Evolutionary conservation across 2,888 invertebrate genomes (phyloP), one percentile per base, ranked within the genome.

Genomic region (Caenorhabditis parvicauda): DNA sequence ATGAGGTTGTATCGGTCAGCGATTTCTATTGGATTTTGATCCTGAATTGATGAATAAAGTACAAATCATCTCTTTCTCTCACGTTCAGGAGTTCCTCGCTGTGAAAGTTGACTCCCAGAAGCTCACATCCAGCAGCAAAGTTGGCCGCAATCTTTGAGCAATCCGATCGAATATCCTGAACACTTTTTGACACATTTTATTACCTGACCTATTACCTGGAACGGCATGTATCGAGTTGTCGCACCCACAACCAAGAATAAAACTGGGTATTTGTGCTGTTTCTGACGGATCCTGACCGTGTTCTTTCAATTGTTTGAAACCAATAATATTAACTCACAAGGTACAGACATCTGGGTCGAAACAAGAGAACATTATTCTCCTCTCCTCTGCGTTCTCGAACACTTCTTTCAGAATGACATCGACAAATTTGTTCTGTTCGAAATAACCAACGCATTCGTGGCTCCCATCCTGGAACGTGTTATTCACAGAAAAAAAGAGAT

Each of bases 221-320:
- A 72, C 21, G 72, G 68, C 50, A 64, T 63, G 39, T 92, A 95
- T 70, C 86, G 83, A 4, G 81, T 83, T 0, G 88, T 88, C 5
- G 87, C 84, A 0, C 89, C 90, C 75, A 92, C 88, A 1, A 93
- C 93, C 61, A 98, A 85, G 82, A 96, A 94, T 86, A 96, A 88
- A 7, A 95, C 91, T 0, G 98, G 96, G 84, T 91, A 98, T 76
- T 89, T 89, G 84, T 95, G 96, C 84, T 98, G 98, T 81, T 98
- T 98, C 74, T 89, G 84, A 25, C 90, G 87, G 68, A 95, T 86
- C 84, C 87, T 87, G 72, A 25, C 81, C 47, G 19, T 1, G 14
- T 3, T 29, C 7, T 25, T 12, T 38, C 21, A 29, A n/a, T n/a
- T 35, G 14, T 17, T 38, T 3, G 9, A 38, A 38, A 42, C 3